A percentile compares a stretch with the other conserved stretches of the same genome.
phyloP scores from a whole-genome alignment of 2,888 invertebrate species.

The Galeopsomyia nigrocyanea region DNA sequence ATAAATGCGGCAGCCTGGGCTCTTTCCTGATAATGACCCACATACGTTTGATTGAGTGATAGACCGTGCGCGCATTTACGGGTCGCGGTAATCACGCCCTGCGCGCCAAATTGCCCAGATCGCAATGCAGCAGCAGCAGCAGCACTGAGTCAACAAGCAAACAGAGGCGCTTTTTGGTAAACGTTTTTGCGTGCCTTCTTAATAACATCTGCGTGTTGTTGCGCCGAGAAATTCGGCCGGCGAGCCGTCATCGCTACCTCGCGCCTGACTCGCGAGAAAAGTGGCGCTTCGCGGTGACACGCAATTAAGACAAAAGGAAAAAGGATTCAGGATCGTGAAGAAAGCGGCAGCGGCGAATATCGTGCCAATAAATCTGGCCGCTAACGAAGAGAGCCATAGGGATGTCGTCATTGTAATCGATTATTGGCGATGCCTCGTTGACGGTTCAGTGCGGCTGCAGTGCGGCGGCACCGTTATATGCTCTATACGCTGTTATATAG shows the following conservation, averaged over 20 bases:
- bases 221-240: neutral
- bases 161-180: too few relatives aligned
- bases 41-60: too few relatives aligned
- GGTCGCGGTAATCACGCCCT: too few relatives aligned
- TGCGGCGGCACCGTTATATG: conserved; percentile 50
- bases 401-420: conserved; percentile 52
- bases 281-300: neutral
- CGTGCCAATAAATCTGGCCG: conserved; percentile 40
- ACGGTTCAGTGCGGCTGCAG: conserved; percentile 58
- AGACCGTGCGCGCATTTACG: too few relatives aligned
- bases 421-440: conserved; percentile 54
- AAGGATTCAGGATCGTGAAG: too few relatives aligned
- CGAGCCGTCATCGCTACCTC: neutral
- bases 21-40: too few relatives aligned
- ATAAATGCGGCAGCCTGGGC: too few relatives aligned
- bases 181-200: too few relatives aligned
- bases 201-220: neutral
- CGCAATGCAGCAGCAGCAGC: too few relatives aligned
- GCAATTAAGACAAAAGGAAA: neutral
- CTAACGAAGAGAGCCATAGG: conserved; percentile 6
- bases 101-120: too few relatives aligned
- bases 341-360: conserved; percentile 14
- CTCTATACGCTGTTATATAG: conserved; percentile 42
- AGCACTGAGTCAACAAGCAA: too few relatives aligned
- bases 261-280: too few relatives aligned